Base-by-base conservation (phyloP, 92 coral and sea anemone species). In the Desmophyllum pertusum region DNA sequence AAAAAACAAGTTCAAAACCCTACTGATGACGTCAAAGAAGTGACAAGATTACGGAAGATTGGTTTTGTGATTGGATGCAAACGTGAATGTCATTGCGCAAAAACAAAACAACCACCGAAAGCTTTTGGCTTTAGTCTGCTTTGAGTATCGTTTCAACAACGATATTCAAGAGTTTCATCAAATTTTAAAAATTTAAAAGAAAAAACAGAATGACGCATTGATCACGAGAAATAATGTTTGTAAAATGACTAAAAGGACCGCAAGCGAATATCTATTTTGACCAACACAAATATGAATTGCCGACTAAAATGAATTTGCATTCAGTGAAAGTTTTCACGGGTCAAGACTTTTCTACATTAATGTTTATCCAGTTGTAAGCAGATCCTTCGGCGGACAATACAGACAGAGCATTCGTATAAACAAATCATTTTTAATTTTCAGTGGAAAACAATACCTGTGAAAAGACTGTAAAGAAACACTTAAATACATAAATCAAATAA, bases 31-130 rank as follows among this genome's bases (percentile, higher is more conserved):
- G 77, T 41, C 52, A 72, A 42, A 3, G 27, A 71, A 40, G 53
- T 71, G 41, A 66, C 41, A 66, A 66, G 71, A 31, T 66, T 31
- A n/a, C 71, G 42, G 71, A 66, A 66, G 40, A 66, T 15, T 35
- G 6, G 4, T 0, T n/a, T 65, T 65, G 39, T 31, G n/a, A n/a
- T n/a, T 15, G 39, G 6, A 65, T 17, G 41, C 23, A 33, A 10
- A 59, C 2, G 37, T n/a, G 31, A 13, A 62, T n/a, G 10, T 27
- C 36, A 29, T 11, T 19, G 42, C 27, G 45, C 19, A 59, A 59
- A n/a, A 59, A 15, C 4, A 33, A 65, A 19, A 67, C 43, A 31
- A 25, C 31, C 66, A 9, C 23, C 31, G 31, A 25, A 59, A 19
- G 30, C 17, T 29, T 57, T 4, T 27, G 30, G 65, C 11, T 62